A percentile compares a stretch with the other conserved stretches of the same genome.
Evolutionary conservation across 2,797 vertebrate species (phyloP).

Genomic region (Pitangus sulphuratus): DNA sequence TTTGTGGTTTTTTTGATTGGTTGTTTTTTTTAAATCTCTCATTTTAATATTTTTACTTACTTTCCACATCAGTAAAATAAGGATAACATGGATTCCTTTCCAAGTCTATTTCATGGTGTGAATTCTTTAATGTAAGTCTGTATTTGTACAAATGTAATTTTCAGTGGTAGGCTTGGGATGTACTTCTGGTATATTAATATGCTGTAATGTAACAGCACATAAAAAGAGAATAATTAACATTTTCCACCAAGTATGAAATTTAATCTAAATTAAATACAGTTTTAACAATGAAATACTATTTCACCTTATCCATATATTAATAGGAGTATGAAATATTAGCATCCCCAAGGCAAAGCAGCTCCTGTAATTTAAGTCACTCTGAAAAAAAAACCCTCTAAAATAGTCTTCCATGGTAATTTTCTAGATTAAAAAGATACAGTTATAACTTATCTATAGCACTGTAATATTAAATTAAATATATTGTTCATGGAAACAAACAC

Average conservation of each 20-base stretch:
- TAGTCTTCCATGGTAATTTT: neutral
- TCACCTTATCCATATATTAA: neutral
- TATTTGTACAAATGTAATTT: neutral
- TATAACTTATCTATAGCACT: neutral
- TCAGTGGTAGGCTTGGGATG: neutral
- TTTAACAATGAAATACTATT: neutral
- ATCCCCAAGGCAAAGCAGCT: neutral
- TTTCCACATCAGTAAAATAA: neutral
- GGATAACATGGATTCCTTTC: neutral
- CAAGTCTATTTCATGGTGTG: neutral
- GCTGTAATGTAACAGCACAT: neutral
- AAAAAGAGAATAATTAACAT: conserved; percentile 11
- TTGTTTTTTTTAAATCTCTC: neutral
- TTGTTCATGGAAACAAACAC: neutral
- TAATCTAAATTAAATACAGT: neutral
- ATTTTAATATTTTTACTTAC: neutral
- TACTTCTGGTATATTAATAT: neutral
- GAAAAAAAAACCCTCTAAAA: neutral
- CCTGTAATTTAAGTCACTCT: neutral
- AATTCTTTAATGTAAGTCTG: neutral
- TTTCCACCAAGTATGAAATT: neutral
- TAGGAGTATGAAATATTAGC: neutral
- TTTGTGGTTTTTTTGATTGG: too few relatives aligned
- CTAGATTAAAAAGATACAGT: neutral
- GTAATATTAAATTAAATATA: neutral